These are phyloP conservation scores for Pangasius larnaudii DNA, from an alignment of 2,797 vertebrate species.

Conservation along the genomic window DNA sequence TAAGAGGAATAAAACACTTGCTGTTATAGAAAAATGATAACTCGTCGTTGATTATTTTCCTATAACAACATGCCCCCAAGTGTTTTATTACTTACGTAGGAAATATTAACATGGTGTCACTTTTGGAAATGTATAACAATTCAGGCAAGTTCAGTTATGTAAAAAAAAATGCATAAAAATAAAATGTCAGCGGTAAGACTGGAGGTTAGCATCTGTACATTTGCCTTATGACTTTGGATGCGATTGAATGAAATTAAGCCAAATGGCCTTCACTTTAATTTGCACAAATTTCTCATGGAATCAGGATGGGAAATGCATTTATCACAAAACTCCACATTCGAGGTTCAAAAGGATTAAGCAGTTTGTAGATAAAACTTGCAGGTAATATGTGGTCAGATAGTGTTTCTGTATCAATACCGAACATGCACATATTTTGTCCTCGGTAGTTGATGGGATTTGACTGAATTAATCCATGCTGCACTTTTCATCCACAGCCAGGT, in stretches of 20 bases:
- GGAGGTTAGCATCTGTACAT: not conserved
- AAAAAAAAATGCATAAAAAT: not conserved
- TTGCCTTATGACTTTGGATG: no score
- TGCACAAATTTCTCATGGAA: not conserved
- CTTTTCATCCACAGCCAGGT: constrained; percentile 60
- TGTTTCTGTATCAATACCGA: constrained; percentile 32
- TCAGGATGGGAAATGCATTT: not conserved
- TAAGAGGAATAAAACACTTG: not conserved
- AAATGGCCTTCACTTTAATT: not conserved
- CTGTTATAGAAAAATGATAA: not conserved
- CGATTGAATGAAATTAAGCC: not conserved
- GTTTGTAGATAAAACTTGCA: constrained; percentile 12
- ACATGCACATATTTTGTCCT: constrained; percentile 36
- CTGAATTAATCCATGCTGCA: constrained; percentile 62
- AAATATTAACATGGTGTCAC: not conserved
- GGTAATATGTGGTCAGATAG: constrained; percentile 23
- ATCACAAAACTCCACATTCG: not conserved
- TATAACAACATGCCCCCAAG: not conserved
- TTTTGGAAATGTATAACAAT: not conserved
- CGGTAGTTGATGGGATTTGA: constrained; percentile 44
- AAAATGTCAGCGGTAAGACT: not conserved
- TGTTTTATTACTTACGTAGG: not conserved
- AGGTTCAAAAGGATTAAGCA: constrained; percentile 6
- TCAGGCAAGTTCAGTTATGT: not conserved
- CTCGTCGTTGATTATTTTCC: not conserved